phyloP scores from a whole-genome alignment of 2,113 vertebrate genomes.

The Synodontis membranacea region DNA sequence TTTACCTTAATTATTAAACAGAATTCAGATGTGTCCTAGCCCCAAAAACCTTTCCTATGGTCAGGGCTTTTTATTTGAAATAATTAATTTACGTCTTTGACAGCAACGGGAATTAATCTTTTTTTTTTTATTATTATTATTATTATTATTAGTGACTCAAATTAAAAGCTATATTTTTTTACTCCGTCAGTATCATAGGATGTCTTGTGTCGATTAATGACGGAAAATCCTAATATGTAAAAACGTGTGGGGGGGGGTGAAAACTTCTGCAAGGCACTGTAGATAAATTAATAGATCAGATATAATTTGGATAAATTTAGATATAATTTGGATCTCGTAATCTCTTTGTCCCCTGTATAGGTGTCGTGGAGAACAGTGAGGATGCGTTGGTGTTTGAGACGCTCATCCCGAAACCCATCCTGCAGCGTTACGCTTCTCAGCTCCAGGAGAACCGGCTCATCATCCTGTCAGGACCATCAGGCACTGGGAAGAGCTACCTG shows the following conservation, averaged over 20 bases:
- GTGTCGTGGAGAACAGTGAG: slow-evolving; percentile 79
- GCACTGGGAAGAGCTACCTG: slow-evolving; percentile 93
- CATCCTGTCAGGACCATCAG: slow-evolving; percentile 93
- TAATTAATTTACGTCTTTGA: no score
- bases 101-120: no score
- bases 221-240: neutral
- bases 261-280: neutral
- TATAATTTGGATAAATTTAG: neutral
- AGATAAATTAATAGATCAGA: neutral
- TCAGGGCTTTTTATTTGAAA: neutral
- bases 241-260: no score
- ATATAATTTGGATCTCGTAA: neutral
- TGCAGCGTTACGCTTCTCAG: slow-evolving; percentile 92
- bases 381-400: slow-evolving; percentile 91
- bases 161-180: no score
- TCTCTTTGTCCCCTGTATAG: slow-evolving; percentile 63
- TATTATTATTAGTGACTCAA: no score
- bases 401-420: slow-evolving; percentile 89
- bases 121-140: no score
- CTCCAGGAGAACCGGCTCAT: slow-evolving; percentile 87
- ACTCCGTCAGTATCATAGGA: no score
- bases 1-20: neutral
- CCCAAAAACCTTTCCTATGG: neutral
- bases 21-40: neutral
- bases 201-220: neutral